Base-by-base conservation (phyloP, 2,113 vertebrate genomes). In the Sebastes schlegelii region DNA sequence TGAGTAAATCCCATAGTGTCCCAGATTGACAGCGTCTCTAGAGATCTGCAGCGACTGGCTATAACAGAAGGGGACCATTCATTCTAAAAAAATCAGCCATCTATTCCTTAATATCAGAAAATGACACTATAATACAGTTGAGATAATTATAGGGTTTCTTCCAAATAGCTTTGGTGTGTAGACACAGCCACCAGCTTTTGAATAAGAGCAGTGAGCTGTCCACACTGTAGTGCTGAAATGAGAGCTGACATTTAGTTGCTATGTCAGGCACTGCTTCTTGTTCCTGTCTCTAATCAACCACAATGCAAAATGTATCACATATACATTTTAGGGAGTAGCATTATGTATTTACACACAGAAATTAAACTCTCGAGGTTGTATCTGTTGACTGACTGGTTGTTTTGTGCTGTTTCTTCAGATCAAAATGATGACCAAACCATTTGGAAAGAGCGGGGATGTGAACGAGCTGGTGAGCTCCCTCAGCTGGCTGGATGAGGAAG, bases 401-500 rank as follows among this genome's bases (percentile, higher is more conserved):
- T 46, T 12, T 69, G 2, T 75, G 2, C 23, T 66, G 6, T 68
- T 58, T 67, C 42, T 71, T 19, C 88, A 99, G 97, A 88, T 91
- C 80, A 89, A 86, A 74, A 96, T 95, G 95, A 97, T 97, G 97
- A 95, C 95, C 92, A 97, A 97, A 89, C 89, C 88, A 1, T 96
- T 95, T 2, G 8, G 92, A 88, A 95, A 97, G 64, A 26, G 93
- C 60, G 93, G 93, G 26, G 96, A 97, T 64, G 91, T 97, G 94
- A 94, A 92, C 0, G 96, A 98, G 82, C 94, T 98, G 4, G 93
- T 96, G 83, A 96, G 86, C 89, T 91, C 95, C 21, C 95, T 96
- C 1, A 88, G 93, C 45, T 99, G 98, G 97, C 89, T 97, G 73
- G 97, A 97, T 0, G 96, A 96, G 49, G 86, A 97, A 48, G 87